Base-by-base conservation (phyloP, 1,140 invertebrate genomes). In the Brachionus sp. region DNA sequence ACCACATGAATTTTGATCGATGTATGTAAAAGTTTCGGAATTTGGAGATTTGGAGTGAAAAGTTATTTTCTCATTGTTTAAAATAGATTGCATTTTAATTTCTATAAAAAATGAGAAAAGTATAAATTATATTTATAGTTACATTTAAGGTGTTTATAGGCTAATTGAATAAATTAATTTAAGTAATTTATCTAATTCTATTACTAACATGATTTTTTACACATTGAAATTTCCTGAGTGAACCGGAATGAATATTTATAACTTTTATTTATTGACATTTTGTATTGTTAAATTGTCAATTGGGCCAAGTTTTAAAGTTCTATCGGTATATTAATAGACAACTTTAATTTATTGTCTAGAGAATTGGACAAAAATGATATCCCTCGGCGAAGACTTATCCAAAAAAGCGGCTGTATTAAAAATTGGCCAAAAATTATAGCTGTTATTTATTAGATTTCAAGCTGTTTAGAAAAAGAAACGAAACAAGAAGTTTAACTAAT, bases 191-290 rank as follows among this genome's bases (percentile, higher is more conserved):
- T 35, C 37, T 37, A 70, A 70, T 39, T 37, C 29, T 70, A 70
- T 70, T 70, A 70, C 16, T 39, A 70, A 70, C 66, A 70, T 70
- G 66, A 70, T 70, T 70, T 70, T 70, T 70, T 70, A 70, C 66
- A 70, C 66, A 37, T 70, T 35, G 13, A 37, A 70, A 70, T 70
- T 70, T 70, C 66, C 66, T 70, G 66, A 70, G 4, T 39, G 66
- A 70, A 70, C 66, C 66, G 66, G 66, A 70, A 70, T 70, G 66
- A 70, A 70, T 70, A 70, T 70, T 70, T 66, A 66, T 70, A 19
- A 39, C 16, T 19, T 16, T 16, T 70, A n/a, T 70, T 37, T 37
- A 37, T 70, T 70, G 66, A 70, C 66, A 70, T 39, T 39, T 12
- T 35, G 10, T 66, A 23, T 33, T 13, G 57, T 25, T 12, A 64